A percentile compares a stretch with the other conserved stretches of the same genome.
These are phyloP conservation scores for Aproaerema taeniolella DNA, from an alignment of 2,888 invertebrate species.

Conservation along the genomic window DNA sequence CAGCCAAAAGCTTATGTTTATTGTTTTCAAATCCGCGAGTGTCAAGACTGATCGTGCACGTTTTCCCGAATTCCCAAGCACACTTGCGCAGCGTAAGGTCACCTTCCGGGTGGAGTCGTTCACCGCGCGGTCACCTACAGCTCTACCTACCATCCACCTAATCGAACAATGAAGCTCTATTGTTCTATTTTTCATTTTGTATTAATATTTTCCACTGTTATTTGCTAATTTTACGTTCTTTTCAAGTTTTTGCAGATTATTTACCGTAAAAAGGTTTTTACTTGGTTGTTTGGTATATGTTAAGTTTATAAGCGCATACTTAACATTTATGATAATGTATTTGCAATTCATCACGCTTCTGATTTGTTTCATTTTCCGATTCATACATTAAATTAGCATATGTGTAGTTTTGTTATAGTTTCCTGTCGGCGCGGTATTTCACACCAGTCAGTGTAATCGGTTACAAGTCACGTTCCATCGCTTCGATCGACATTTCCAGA, in stretches of 20 bases:
- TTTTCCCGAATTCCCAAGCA: conserved; percentile 43
- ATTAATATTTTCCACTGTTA: conserved; percentile 3
- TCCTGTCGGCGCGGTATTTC: conserved; percentile 11
- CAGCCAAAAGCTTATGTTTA: conserved; percentile 4
- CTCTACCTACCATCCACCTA: conserved; percentile 1
- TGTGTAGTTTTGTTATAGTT: conserved; percentile 4
- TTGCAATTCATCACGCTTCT: too few relatives aligned
- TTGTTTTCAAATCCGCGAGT: conserved; percentile 6
- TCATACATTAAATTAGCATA: conserved; percentile 8
- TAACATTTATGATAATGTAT: too few relatives aligned
- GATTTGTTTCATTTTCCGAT: too few relatives aligned
- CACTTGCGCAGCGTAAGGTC: conserved; percentile 47
- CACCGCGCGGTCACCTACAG: conserved; percentile 49
- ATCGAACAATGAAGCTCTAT: conserved; percentile 24
- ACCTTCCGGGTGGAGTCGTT: conserved; percentile 61
- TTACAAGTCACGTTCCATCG: conserved; percentile 16
- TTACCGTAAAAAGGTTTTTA: too few relatives aligned
- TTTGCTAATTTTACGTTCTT: conserved; percentile 10
- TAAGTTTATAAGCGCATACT: too few relatives aligned
- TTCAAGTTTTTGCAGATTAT: neutral
- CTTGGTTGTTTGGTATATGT: neutral
- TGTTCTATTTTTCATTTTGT: conserved; percentile 29
- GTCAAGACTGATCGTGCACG: conserved; percentile 11
- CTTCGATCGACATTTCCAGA: conserved; percentile 6
- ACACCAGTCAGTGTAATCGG: conserved; percentile 11